Evolutionary conservation across 2,113 vertebrate species (phyloP).

Genomic region (Cranoglanis bouderius): DNA sequence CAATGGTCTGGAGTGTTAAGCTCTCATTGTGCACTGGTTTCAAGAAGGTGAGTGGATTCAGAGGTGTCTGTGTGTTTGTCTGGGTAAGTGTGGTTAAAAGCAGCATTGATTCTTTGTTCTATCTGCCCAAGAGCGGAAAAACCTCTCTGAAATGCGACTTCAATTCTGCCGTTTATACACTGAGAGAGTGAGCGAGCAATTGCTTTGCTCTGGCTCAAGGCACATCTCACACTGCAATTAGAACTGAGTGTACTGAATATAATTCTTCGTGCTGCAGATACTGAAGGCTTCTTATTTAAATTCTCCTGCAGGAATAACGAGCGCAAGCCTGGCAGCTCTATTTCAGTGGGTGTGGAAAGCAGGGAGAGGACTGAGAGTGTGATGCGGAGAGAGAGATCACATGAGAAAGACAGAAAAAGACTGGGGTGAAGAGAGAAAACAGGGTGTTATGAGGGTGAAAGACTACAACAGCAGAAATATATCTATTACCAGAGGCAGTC

Average conservation of each 20-base stretch:
- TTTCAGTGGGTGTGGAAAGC: slow-evolving; percentile 21
- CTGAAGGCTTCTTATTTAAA: not conserved
- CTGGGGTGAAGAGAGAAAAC: not conserved
- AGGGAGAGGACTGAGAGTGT: not conserved
- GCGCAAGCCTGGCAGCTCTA: slow-evolving; percentile 24
- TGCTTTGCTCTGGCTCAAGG: not conserved
- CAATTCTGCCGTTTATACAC: not conserved
- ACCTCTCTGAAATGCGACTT: slow-evolving; percentile 5
- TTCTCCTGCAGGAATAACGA: not conserved
- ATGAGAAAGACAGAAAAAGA: slow-evolving; percentile 6
- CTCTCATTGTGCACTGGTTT: not conserved
- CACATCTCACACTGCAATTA: not conserved
- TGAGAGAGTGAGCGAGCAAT: too few species aligned
- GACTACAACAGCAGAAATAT: not conserved
- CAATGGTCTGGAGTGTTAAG: slow-evolving; percentile 13
- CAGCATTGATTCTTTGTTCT: not conserved
- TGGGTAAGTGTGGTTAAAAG: not conserved
- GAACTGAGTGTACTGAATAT: not conserved
- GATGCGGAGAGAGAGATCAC: not conserved
- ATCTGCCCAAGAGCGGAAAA: not conserved
- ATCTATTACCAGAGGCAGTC: not conserved
- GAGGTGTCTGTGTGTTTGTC: not conserved
- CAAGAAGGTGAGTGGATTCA: not conserved
- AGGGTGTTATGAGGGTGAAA: not conserved
- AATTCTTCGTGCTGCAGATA: not conserved